Conservation (phyloP, 2,113 vertebrate genomes). For the Pipa parva region DNA sequence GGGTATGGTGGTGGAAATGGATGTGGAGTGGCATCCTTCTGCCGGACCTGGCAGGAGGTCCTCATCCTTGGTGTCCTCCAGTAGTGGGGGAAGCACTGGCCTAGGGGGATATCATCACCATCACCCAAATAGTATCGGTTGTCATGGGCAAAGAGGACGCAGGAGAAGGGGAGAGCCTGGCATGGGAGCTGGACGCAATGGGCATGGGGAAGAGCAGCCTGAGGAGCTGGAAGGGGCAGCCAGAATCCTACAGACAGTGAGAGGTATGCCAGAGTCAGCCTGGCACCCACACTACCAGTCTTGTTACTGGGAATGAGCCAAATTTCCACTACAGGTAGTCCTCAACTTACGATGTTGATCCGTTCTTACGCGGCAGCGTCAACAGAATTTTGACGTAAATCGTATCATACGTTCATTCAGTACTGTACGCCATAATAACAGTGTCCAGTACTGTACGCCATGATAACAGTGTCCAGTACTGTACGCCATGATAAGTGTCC, state of each 20-base stretch:
- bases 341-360: too few species aligned
- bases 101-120: conserved; percentile 45
- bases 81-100: conserved; percentile 59
- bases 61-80: conserved; percentile 65
- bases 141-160: conserved; percentile 57
- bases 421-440: too few species aligned
- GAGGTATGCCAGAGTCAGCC: conserved; percentile 49
- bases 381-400: too few species aligned
- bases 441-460: too few species aligned
- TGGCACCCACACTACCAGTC: background rate
- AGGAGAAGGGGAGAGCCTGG: conserved; percentile 52
- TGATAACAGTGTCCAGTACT: too few species aligned
- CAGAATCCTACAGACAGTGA: conserved; percentile 63
- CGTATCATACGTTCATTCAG: too few species aligned
- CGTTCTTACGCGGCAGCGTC: too few species aligned
- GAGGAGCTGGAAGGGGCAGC: conserved; percentile 44
- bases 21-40: conserved; percentile 59
- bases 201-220: conserved; percentile 50
- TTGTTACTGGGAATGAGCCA: too few species aligned
- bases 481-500: too few species aligned
- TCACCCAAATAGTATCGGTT: conserved; percentile 58
- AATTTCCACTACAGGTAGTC: too few species aligned
- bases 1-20: conserved; percentile 66
- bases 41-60: conserved; percentile 76
- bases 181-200: conserved; percentile 59